phyloP scores from a whole-genome alignment of 2,888 invertebrate species.

The Pandemis cinnamomeana region DNA sequence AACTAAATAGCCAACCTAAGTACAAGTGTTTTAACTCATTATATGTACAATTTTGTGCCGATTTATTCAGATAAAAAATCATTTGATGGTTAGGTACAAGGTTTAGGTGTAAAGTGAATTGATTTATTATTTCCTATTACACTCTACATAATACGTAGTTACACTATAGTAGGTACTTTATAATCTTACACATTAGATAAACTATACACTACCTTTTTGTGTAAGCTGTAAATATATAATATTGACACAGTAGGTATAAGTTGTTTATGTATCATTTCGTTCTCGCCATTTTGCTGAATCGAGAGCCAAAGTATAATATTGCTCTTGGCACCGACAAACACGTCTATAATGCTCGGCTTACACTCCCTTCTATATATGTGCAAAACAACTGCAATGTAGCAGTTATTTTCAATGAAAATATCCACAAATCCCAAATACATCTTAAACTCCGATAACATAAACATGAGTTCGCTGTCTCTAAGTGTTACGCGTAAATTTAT shows the following conservation, averaged over 20 bases:
- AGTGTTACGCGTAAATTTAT: slow-evolving; percentile 36
- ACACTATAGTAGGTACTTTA: neutral
- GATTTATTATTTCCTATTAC: no score
- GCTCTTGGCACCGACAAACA: slow-evolving; percentile 64
- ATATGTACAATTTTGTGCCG: no score
- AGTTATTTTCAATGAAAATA: slow-evolving; percentile 44
- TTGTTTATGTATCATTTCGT: slow-evolving; percentile 35
- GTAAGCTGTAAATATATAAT: slow-evolving; percentile 1
- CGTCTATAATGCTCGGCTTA: slow-evolving; percentile 58
- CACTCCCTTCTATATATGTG: slow-evolving; percentile 51
- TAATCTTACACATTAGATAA: neutral
- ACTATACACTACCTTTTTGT: neutral
- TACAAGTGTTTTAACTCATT: no score
- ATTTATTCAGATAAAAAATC: no score
- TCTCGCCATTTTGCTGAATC: slow-evolving; percentile 52
- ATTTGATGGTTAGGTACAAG: no score
- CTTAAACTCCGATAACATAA: slow-evolving; percentile 24
- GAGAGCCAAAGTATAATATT: slow-evolving; percentile 61
- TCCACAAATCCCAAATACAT: slow-evolving; percentile 15
- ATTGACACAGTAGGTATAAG: slow-evolving; percentile 1
- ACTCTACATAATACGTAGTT: no score
- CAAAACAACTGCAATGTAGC: slow-evolving; percentile 66
- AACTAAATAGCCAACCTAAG: no score
- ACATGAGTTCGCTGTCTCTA: slow-evolving; percentile 33
- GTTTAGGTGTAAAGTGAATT: no score